These are phyloP conservation scores for Ciona savignyi DNA, from an alignment of 23 tunicate genomes.

Conservation along the genomic window DNA sequence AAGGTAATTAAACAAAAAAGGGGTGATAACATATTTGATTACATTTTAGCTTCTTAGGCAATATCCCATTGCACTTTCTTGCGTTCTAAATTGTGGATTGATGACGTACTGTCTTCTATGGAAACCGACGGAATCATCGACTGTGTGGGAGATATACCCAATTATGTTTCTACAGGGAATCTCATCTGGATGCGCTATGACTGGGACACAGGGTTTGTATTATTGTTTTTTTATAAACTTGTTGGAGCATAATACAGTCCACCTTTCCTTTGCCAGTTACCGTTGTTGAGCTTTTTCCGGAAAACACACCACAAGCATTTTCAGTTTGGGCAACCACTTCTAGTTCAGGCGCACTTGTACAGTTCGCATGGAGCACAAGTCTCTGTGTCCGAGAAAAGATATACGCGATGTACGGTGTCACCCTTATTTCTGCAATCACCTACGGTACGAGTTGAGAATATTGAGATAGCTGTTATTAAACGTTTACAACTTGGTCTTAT, in stretches of 20 bases:
- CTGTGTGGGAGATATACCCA: background rate
- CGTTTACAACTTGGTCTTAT: too few species aligned
- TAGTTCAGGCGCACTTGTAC: background rate
- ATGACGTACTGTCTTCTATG: background rate
- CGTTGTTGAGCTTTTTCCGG: conserved; percentile 3
- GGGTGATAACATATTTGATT: too few species aligned
- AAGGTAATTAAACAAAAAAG: too few species aligned
- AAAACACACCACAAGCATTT: background rate
- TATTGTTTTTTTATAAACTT: too few species aligned
- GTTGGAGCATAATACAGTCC: too few species aligned
- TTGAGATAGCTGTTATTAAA: too few species aligned
- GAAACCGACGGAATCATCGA: background rate
- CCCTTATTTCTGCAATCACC: background rate
- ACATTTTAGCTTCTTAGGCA: too few species aligned
- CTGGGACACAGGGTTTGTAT: background rate
- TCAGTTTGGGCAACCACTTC: conserved; percentile 1
- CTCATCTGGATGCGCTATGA: background rate
- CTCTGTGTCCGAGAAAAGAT: background rate
- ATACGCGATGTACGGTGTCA: background rate
- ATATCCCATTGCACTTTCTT: background rate
- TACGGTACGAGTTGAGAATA: conserved; percentile 5
- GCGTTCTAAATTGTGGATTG: background rate
- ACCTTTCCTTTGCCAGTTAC: background rate
- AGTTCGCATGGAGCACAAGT: conserved; percentile 19
- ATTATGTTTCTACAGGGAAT: background rate